These are phyloP conservation scores for Trypoxylus dichotomus DNA, from an alignment of 1,140 invertebrate genomes.

Conservation along the genomic window DNA sequence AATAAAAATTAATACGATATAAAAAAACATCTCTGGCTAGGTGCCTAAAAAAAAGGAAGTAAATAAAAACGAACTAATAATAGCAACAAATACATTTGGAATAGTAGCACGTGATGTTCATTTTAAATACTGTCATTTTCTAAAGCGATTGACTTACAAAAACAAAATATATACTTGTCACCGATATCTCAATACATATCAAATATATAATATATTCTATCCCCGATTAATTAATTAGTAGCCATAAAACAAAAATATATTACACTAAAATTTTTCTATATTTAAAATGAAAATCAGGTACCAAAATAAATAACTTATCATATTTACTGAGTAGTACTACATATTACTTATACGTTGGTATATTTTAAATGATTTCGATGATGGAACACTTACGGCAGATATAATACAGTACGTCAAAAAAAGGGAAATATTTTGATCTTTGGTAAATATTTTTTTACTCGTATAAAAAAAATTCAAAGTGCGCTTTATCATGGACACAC, in stretches of 20 bases:
- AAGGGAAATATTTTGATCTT: not conserved
- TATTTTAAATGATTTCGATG: not conserved
- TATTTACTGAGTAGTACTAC: not conserved
- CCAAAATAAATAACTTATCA: constrained; percentile 7
- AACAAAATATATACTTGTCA: not conserved
- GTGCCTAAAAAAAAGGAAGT: not conserved
- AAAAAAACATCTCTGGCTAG: constrained; percentile 3
- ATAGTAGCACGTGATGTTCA: constrained; percentile 6
- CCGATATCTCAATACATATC: not conserved
- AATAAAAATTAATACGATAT: constrained; percentile 12
- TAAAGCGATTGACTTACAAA: not conserved
- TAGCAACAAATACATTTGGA: constrained; percentile 11
- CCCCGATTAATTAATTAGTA: not conserved
- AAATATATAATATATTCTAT: constrained; percentile 15
- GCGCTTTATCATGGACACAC: too few relatives aligned
- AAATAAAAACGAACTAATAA: not conserved
- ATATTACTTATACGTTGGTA: constrained; percentile 1
- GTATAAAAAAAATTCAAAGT: not conserved
- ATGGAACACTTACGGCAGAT: constrained; percentile 16
- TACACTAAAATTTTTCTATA: not conserved
- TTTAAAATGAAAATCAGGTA: constrained; percentile 29
- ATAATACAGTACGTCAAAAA: not conserved
- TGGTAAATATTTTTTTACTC: too few relatives aligned
- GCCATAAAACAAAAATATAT: not conserved
- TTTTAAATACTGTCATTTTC: not conserved